A percentile compares a stretch with the other conserved stretches of the same genome.
Conservation (phyloP, 2,113 vertebrate species). For the Takifugu bimaculatus region DNA sequence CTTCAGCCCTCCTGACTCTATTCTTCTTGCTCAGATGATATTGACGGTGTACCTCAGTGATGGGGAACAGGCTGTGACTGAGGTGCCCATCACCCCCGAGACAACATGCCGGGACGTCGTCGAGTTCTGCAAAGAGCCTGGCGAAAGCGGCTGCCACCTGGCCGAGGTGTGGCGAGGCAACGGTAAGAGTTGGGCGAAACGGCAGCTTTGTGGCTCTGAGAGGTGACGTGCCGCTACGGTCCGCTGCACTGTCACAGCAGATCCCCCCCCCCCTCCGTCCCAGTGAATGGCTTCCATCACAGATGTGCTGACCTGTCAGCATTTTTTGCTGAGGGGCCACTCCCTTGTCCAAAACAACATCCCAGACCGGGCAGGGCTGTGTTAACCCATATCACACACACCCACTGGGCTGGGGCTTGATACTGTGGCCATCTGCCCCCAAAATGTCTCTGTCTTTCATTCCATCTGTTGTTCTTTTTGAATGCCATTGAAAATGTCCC, state of each 20-base stretch:
- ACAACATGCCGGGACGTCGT: slow-evolving; percentile 96
- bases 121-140: slow-evolving; percentile 98
- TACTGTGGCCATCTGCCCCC: slow-evolving; percentile 38
- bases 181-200: slow-evolving; percentile 70
- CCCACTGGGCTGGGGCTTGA: slow-evolving; percentile 31
- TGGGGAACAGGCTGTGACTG: slow-evolving; percentile 90
- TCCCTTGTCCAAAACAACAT: slow-evolving; percentile 46
- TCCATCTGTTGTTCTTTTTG: slow-evolving; percentile 13
- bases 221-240: slow-evolving; percentile 10
- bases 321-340: slow-evolving; percentile 51
- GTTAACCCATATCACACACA: slow-evolving; percentile 52
- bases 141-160: slow-evolving; percentile 95
- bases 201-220: slow-evolving; percentile 16
- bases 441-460: slow-evolving; percentile 27
- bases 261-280: slow-evolving; percentile 21
- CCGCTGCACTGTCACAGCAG: slow-evolving; percentile 47
- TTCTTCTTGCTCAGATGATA: slow-evolving; percentile 83
- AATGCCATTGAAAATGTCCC: background rate
- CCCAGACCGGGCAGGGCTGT: slow-evolving; percentile 43
- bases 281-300: slow-evolving; percentile 26
- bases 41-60: slow-evolving; percentile 98
- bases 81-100: slow-evolving; percentile 98
- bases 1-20: background rate
- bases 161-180: slow-evolving; percentile 97
- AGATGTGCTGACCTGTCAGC: slow-evolving; percentile 48